These are phyloP conservation scores for Lepeophtheirus salmonis DNA, from an alignment of 1,140 invertebrate genomes.

Conservation along the genomic window DNA sequence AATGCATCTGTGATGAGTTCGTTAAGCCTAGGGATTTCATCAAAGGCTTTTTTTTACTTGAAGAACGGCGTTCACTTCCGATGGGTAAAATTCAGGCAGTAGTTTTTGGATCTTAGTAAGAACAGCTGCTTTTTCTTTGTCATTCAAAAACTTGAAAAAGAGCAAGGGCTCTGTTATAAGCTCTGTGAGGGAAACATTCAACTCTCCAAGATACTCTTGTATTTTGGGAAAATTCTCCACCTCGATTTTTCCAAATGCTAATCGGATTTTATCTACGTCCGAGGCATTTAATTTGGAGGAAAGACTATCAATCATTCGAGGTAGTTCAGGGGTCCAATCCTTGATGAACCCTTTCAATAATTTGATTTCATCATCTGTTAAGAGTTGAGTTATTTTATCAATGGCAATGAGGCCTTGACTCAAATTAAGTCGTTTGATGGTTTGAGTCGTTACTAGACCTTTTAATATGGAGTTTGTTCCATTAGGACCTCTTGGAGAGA, in stretches of 20 bases:
- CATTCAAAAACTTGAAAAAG: background rate
- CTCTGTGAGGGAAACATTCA: constrained; percentile 4
- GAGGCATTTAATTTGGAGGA: constrained; percentile 4
- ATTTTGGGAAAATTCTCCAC: constrained; percentile 5
- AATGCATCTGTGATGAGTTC: background rate
- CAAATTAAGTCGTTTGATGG: background rate
- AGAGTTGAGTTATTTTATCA: background rate
- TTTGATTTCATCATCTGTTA: background rate
- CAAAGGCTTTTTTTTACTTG: constrained; percentile 3
- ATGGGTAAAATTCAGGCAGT: background rate
- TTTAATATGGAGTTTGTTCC: background rate
- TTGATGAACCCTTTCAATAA: background rate
- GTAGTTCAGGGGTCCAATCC: background rate
- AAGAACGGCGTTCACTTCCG: constrained; percentile 4
- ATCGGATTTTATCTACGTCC: background rate
- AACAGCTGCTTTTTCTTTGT: constrained; percentile 1
- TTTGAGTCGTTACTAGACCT: background rate
- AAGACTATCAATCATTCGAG: background rate
- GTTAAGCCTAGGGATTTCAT: background rate
- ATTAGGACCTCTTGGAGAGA: background rate
- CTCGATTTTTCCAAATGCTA: constrained; percentile 3
- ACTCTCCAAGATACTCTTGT: background rate
- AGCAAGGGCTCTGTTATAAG: background rate
- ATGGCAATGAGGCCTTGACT: background rate
- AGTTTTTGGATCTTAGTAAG: constrained; percentile 1